These are phyloP conservation scores for Chascanopsetta lugubris DNA, from an alignment of 2,113 vertebrate genomes.

Conservation along the genomic window DNA sequence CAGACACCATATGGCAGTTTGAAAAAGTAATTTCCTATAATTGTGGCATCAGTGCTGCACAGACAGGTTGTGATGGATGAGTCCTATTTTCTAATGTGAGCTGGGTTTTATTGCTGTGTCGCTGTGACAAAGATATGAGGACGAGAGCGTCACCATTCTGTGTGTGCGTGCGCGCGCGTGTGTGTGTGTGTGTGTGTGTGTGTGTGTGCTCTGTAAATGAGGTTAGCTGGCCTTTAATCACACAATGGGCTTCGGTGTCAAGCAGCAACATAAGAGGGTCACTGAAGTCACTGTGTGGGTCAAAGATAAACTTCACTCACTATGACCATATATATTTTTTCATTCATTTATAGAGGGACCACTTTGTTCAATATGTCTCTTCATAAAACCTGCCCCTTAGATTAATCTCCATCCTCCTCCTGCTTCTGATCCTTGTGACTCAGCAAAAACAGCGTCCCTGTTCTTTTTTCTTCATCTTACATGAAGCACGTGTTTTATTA, in stretches of 20 bases:
- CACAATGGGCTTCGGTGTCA: background rate
- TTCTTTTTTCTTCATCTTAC: constrained; percentile 7
- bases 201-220: background rate
- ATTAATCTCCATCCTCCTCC: background rate
- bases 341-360: no score
- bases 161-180: background rate
- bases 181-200: background rate
- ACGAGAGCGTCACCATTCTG: background rate
- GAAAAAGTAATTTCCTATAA: background rate
- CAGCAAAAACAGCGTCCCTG: constrained; percentile 28
- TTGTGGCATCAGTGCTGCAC: background rate
- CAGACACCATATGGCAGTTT: background rate
- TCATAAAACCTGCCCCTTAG: background rate
- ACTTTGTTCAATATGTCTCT: background rate
- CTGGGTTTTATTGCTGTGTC: background rate
- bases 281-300: constrained; percentile 2
- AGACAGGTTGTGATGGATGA: background rate
- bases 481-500: constrained; percentile 37
- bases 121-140: background rate
- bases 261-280: background rate
- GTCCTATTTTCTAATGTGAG: background rate
- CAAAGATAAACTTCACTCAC: background rate
- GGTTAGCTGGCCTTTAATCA: background rate
- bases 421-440: constrained; percentile 23
- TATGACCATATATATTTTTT: no score